Evolutionary conservation across 2,797 vertebrate genomes (phyloP).

Genomic region (Falco naumanni): DNA sequence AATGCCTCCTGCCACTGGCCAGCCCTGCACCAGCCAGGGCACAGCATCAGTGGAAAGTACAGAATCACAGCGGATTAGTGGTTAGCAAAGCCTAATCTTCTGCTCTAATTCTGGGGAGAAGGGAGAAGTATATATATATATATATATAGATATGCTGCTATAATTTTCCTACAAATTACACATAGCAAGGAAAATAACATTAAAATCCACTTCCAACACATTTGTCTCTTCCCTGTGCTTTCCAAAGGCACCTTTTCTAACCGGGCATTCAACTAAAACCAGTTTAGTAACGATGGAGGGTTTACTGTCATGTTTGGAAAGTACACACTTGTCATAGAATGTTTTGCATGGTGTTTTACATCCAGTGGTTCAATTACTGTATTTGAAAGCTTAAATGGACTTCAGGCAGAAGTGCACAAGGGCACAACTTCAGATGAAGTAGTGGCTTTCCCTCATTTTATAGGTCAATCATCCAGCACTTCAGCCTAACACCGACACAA

Average conservation of each 20-base stretch:
- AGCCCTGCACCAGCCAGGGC: background rate
- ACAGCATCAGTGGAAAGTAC: background rate
- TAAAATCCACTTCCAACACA: background rate
- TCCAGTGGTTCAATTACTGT: background rate
- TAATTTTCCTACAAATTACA: background rate
- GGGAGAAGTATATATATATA: background rate
- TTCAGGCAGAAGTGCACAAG: background rate
- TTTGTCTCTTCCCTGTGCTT: background rate
- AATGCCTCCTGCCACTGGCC: background rate
- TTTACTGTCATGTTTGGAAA: background rate
- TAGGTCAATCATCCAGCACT: background rate
- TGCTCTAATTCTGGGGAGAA: background rate
- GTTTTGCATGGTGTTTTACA: background rate
- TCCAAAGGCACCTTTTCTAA: background rate
- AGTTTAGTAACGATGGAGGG: background rate
- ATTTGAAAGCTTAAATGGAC: background rate
- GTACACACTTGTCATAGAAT: background rate
- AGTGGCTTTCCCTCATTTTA: background rate
- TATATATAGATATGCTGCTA: background rate
- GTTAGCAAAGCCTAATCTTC: background rate
- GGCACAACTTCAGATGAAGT: constrained; percentile 11
- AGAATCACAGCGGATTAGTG: background rate
- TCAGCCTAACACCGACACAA: background rate
- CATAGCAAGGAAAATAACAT: background rate
- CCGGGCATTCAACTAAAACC: background rate